Conservation (phyloP, 2,888 invertebrate species). For the Cantharis lateralis region DNA sequence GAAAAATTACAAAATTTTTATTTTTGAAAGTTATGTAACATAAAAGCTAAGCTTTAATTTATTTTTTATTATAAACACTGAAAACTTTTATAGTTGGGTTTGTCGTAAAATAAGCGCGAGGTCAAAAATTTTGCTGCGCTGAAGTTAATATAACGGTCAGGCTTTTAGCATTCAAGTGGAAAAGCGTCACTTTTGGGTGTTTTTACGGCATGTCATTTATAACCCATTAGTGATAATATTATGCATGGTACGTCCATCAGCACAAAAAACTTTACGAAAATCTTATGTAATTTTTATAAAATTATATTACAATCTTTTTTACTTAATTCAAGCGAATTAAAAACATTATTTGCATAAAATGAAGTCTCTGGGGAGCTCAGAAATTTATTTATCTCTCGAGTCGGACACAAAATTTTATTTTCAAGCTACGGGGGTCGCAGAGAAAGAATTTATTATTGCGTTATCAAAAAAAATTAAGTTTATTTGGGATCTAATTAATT, state of each 20-base stretch:
- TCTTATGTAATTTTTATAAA: neutral
- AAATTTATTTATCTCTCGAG: neutral
- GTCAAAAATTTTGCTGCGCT: constrained; percentile 8
- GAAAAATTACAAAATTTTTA: neutral
- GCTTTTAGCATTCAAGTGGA: constrained; percentile 25
- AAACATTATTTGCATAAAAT: neutral
- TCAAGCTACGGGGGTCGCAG: neutral
- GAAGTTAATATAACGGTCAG: constrained; percentile 14
- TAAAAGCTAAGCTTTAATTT: neutral
- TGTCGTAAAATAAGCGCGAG: neutral
- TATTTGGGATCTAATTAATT: neutral
- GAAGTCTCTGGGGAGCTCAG: neutral
- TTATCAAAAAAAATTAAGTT: neutral
- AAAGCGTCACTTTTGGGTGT: constrained; percentile 13
- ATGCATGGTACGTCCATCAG: constrained; percentile 11
- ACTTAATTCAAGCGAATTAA: neutral
- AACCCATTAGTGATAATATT: constrained; percentile 22
- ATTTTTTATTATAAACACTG: neutral
- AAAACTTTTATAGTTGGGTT: neutral
- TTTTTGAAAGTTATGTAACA: neutral
- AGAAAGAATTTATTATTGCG: neutral
- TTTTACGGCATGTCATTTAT: constrained; percentile 25
- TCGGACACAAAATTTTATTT: neutral
- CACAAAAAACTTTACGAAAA: neutral
- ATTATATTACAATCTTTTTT: neutral